Percentiles rank a stretch among this genome's conserved stretches.
These are phyloP conservation scores for Malurus melanocephalus DNA, from an alignment of 2,113 vertebrate species.

Conservation along the genomic window DNA sequence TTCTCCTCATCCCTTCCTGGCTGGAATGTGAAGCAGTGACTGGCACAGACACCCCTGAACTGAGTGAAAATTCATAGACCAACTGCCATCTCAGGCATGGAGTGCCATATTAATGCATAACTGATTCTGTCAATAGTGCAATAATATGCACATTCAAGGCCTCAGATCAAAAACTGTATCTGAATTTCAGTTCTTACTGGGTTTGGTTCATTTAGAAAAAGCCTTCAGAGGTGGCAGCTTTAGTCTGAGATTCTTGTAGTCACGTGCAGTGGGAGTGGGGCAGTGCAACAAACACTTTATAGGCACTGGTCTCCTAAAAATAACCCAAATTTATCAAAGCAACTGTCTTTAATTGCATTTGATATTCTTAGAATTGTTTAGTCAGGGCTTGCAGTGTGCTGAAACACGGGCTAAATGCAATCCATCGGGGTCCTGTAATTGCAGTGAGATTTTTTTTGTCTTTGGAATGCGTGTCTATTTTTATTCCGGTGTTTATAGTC, in stretches of 20 bases:
- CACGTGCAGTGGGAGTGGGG: rapidly evolving
- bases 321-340: not conserved
- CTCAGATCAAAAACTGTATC: not conserved
- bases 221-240: not conserved
- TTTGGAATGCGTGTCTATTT: constrained; percentile 7
- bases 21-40: not conserved
- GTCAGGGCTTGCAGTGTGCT: not conserved
- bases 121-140: not conserved
- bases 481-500: not conserved
- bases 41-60: not conserved
- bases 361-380: not conserved
- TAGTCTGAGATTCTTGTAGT: not conserved
- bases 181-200: not conserved
- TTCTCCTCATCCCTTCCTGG: not conserved
- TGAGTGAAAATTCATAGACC: not conserved
- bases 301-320: not conserved
- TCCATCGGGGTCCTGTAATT: not conserved
- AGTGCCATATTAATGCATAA: not conserved
- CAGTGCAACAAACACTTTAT: not conserved
- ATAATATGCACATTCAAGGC: not conserved
- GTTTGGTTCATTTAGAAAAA: not conserved
- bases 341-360: not conserved
- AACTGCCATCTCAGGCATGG: not conserved
- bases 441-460: not conserved
- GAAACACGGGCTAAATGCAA: not conserved